Conservation (phyloP, 2,113 vertebrate genomes). For the Chroicocephalus ridibundus region DNA sequence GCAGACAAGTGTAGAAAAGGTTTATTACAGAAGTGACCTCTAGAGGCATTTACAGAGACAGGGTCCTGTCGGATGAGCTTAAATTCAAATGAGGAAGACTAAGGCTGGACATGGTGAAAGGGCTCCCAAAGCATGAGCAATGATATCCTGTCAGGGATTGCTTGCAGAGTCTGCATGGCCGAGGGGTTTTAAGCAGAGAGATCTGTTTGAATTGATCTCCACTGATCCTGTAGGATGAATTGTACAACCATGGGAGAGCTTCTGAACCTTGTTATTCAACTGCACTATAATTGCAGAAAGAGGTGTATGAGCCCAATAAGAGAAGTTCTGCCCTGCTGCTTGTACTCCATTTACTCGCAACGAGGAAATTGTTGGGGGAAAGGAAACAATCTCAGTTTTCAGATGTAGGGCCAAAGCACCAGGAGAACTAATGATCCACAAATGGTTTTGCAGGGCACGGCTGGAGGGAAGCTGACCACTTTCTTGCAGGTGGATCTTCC, state of each 20-base stretch:
- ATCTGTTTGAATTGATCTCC: background rate
- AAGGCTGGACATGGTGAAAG: background rate
- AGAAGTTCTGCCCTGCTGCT: background rate
- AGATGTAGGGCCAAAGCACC: background rate
- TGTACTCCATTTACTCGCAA: background rate
- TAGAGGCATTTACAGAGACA: background rate
- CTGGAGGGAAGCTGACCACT: background rate
- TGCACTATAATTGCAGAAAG: background rate
- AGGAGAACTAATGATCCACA: background rate
- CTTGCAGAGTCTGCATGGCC: background rate
- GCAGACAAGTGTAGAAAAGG: background rate
- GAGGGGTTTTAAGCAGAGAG: background rate
- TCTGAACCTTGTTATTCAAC: background rate
- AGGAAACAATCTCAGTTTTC: background rate
- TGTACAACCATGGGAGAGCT: background rate
- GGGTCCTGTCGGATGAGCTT: too few relatives aligned
- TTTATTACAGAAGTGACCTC: background rate
- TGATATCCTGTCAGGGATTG: too few relatives aligned
- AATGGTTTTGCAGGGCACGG: accelerated
- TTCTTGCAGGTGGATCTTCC: background rate
- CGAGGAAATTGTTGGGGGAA: background rate
- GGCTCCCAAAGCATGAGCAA: background rate
- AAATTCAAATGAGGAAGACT: background rate
- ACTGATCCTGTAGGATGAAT: background rate
- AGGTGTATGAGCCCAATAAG: accelerated